Conservation (phyloP, 2,888 invertebrate species). For the Himalopsyche tibetana region DNA sequence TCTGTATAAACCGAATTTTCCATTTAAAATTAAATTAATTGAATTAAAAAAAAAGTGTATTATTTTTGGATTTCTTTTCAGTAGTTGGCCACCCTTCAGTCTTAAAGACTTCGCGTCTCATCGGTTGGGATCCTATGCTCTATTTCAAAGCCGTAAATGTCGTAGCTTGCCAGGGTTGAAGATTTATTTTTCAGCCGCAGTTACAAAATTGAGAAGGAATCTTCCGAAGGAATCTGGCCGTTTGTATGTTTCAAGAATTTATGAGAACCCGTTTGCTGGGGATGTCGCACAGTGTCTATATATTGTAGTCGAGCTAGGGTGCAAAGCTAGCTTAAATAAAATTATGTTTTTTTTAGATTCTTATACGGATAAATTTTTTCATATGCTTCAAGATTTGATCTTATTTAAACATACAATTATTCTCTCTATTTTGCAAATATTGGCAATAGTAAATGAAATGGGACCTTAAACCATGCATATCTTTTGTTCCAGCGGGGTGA, state of each 20-base stretch:
- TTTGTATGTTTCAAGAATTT: conserved; percentile 23
- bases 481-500: too few relatives aligned
- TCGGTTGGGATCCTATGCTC: neutral
- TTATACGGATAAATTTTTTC: too few relatives aligned
- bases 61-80: too few relatives aligned
- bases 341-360: neutral
- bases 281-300: neutral
- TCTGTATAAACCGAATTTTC: too few relatives aligned
- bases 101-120: neutral
- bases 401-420: too few relatives aligned
- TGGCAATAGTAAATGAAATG: too few relatives aligned
- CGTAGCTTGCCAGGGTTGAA: conserved; percentile 2
- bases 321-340: neutral
- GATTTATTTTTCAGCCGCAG: conserved; percentile 16
- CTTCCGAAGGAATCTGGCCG: neutral
- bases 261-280: neutral
- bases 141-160: conserved; percentile 27
- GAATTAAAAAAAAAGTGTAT: too few relatives aligned
- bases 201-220: conserved; percentile 8
- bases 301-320: neutral
- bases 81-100: neutral
- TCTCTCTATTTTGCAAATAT: too few relatives aligned
- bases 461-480: too few relatives aligned
- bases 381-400: too few relatives aligned
- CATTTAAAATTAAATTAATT: too few relatives aligned